Percentiles rank a stretch among this genome's conserved stretches.
Conservation (phyloP, 2,113 vertebrate species). For the Pelusios castaneus region DNA sequence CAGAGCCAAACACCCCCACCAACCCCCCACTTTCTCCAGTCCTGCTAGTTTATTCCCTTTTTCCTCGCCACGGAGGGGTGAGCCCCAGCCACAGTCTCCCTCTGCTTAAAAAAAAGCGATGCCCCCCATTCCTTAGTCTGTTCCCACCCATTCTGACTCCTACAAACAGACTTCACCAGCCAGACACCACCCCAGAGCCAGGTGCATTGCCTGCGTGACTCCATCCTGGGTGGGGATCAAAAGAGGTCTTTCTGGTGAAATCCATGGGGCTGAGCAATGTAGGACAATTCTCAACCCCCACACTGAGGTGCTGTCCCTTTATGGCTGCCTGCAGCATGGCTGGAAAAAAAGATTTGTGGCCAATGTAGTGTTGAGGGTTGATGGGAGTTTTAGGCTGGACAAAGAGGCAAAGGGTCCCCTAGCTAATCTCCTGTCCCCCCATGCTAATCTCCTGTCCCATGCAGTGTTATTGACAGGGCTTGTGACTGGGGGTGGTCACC, state of each 20-base stretch:
- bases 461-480: no score
- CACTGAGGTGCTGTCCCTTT: not conserved
- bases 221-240: fast-evolving
- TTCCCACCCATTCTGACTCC: not conserved
- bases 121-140: not conserved
- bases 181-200: not conserved
- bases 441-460: no score
- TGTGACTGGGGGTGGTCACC: no score
- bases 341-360: not conserved
- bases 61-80: no score
- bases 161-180: not conserved
- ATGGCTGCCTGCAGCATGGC: not conserved
- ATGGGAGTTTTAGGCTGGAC: not conserved
- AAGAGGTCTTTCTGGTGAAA: not conserved
- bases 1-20: not conserved
- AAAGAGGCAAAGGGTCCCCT: not conserved
- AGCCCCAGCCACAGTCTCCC: not conserved
- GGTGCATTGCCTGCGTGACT: not conserved
- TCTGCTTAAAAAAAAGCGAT: not conserved
- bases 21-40: not conserved
- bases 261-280: not conserved
- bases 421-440: no score
- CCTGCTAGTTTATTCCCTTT: not conserved
- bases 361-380: not conserved
- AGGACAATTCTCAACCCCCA: not conserved